Base-by-base conservation (phyloP, 2,888 invertebrate species). In the Pollenia amentaria region DNA sequence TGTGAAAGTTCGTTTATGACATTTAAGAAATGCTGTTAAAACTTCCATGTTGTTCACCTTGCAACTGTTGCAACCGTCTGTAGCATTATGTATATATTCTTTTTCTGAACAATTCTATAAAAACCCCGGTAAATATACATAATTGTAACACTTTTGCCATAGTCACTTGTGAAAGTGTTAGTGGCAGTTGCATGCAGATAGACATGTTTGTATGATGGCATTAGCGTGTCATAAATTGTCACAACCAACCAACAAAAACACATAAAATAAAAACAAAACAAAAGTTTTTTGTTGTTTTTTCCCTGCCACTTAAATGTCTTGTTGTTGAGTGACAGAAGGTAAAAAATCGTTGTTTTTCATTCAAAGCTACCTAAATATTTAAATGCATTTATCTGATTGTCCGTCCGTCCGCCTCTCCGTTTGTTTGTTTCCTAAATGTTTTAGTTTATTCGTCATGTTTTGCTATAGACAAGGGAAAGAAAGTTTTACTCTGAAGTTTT, bases 181-280 rank as follows among this genome's bases (percentile, higher is more conserved):
- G 38, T n/a, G n/a, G n/a, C 11, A 55, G 44, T 51, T 75, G 42
- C 14, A 40, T 44, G 65, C 51, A n/a, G n/a, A n/a, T n/a, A n/a
- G n/a, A n/a, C n/a, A n/a, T n/a, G n/a, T n/a, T n/a, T n/a, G n/a
- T n/a, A n/a, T n/a, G n/a, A n/a, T 42, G 3, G 11, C 2, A 29
- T 73, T 65, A 44, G 46, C 21, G 78, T 84, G 84, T 78, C 84
- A 84, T 73, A 78, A 78, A 78, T 84, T 78, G 67, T 67, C n/a
- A n/a, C n/a, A n/a, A n/a, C n/a, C n/a, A n/a, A 46, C 40, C 73
- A 57, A 40, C 3, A 46, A 18, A 53, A n/a, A n/a, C n/a, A 60
- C 53, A 14, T 51, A 72, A 21, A 1, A 40, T n/a, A 53, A 48
- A 21, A 40, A 40, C 8, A 64, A 51, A 51, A 64, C 53, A 3